Evolutionary conservation across 2,888 invertebrate genomes (phyloP), one percentile per base, ranked within the genome.

Genomic region (Caenorhabditis becei): DNA sequence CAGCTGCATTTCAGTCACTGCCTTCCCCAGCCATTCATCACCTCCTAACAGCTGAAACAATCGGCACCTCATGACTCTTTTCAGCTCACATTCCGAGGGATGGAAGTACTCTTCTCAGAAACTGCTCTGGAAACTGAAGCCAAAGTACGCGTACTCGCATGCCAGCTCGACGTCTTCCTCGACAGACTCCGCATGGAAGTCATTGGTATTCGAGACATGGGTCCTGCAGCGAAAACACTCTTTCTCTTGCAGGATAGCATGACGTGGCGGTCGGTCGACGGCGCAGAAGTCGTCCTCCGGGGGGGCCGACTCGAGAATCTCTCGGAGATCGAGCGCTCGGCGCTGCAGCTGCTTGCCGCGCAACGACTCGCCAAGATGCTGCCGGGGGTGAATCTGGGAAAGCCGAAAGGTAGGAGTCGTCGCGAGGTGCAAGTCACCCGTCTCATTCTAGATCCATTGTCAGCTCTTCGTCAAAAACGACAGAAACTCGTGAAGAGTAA

Each of bases 281-380:
- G 90, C 7, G 94, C 94, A 85, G 94, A 94, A 91, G 94, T 95
- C 90, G 93, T 94, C 82, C 93, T 96, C 86, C 93, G 94, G 77
- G 94, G 95, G 90, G 94, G 94, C 51, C 94, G 94, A 62, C 93
- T 96, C 88, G 93, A 95, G 78, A 93, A 94, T 59, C 93, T 96
- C 82, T 94, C 94, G 88, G 95, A 95, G 89, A 93, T 95, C 85
- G 96, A 96, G 92, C 93, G 95, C 78, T 93, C 94, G 84, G 94
- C 95, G 66, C 93, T 97, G 80, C 95, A 95, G 26, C 37, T 83
- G 26, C 62, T 97, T 59, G 96, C 96, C 0, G 93, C 96, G 37
- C 95, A 95, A 24, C 94, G 95, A 91, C 94, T 97, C 77, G 95
- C 95, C 2, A 78, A 77, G 63, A 74, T 77, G 56, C 49, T 80